Conservation (phyloP, 92 coral and sea anemone species). For the Actinostola sp. region DNA sequence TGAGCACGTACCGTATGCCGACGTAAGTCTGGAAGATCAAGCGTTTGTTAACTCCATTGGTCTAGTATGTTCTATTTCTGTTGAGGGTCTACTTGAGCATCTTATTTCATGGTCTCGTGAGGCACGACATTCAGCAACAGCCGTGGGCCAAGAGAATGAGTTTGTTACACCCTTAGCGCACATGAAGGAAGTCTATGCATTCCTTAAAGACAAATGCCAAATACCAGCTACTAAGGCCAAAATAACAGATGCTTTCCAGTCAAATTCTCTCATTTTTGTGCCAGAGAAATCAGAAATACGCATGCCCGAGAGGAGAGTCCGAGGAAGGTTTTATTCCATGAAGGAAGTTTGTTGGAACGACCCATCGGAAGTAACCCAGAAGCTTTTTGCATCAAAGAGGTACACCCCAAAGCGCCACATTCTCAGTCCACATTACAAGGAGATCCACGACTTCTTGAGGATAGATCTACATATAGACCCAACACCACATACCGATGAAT, state of each 20-base stretch:
- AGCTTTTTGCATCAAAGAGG: slow-evolving; percentile 19
- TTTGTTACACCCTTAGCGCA: slow-evolving; percentile 70
- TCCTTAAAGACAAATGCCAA: slow-evolving; percentile 37
- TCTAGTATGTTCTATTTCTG: slow-evolving; percentile 42
- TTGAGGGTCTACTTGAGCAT: slow-evolving; percentile 61
- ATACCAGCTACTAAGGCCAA: slow-evolving; percentile 21
- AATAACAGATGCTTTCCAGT: slow-evolving; percentile 49
- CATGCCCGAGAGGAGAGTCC: background rate
- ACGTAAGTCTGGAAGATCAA: slow-evolving; percentile 41
- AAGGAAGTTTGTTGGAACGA: slow-evolving; percentile 91
- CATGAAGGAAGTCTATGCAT: slow-evolving; percentile 69
- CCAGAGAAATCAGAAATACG: slow-evolving; percentile 24
- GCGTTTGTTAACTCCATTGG: slow-evolving; percentile 57
- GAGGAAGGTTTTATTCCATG: slow-evolving; percentile 52
- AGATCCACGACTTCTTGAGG: slow-evolving; percentile 46
- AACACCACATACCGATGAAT: slow-evolving; percentile 83
- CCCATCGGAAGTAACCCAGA: slow-evolving; percentile 64
- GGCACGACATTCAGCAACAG: slow-evolving; percentile 13
- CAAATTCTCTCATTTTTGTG: slow-evolving; percentile 70
- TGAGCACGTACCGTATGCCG: slow-evolving; percentile 55
- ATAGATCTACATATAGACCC: slow-evolving; percentile 57
- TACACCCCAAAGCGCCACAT: slow-evolving; percentile 54
- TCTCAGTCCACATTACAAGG: slow-evolving; percentile 52
- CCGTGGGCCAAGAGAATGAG: slow-evolving; percentile 17
- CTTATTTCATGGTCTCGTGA: slow-evolving; percentile 64